Conservation (phyloP, 2,888 invertebrate genomes). For the Crocallis elinguaria region DNA sequence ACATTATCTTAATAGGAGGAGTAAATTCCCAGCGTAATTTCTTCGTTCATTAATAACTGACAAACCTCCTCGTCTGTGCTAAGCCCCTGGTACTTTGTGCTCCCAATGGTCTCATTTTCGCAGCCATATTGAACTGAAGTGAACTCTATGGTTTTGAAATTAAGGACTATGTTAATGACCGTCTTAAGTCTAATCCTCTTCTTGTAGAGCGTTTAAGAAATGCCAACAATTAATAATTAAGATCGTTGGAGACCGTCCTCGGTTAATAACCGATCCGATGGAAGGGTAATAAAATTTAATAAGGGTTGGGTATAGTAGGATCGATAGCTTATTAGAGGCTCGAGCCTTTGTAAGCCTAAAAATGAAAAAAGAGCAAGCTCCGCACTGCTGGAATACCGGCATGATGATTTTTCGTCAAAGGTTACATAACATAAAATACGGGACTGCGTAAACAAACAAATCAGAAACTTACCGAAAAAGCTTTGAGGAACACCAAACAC, state of each 20-base stretch:
- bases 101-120: slow-evolving; percentile 26
- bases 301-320: slow-evolving; percentile 26
- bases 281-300: slow-evolving; percentile 33
- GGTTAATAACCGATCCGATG: slow-evolving; percentile 41
- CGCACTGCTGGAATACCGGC: too few species aligned
- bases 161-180: slow-evolving; percentile 37
- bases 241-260: slow-evolving; percentile 42
- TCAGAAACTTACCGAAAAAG: slow-evolving; percentile 92
- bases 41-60: slow-evolving; percentile 69
- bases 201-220: slow-evolving; percentile 44
- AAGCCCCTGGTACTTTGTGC: slow-evolving; percentile 52
- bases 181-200: slow-evolving; percentile 41
- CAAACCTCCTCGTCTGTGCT: slow-evolving; percentile 57
- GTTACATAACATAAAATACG: neutral
- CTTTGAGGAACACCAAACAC: slow-evolving; percentile 96
- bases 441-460: neutral
- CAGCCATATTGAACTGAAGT: slow-evolving; percentile 54
- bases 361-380: neutral
- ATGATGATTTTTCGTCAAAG: neutral
- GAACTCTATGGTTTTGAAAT: slow-evolving; percentile 47
- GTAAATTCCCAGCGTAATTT: slow-evolving; percentile 60
- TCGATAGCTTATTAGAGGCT: slow-evolving; percentile 25
- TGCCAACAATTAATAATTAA: slow-evolving; percentile 50
- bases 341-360: slow-evolving; percentile 5
- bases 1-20: slow-evolving; percentile 54